Evolutionary conservation across 2,797 vertebrate genomes (phyloP), one percentile per base, ranked within the genome.

Genomic region (Diceros bicornis): DNA sequence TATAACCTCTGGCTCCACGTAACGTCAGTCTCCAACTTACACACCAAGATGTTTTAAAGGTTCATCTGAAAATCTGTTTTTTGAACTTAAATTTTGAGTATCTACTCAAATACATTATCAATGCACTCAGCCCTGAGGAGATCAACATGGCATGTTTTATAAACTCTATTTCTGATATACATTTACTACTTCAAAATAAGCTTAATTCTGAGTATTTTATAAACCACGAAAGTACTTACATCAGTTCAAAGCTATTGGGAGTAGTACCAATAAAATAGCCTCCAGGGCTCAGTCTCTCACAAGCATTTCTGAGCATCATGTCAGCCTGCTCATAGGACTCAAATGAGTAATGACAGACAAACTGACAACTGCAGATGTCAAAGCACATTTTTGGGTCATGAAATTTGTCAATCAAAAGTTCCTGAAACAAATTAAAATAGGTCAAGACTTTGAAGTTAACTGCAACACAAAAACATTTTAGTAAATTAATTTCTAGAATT

Each of bases 241-340:
- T 99, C 12, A 99, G 99, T 98, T 99, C 99, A 69, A 99, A 99
- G 97, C 99, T 99, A 69, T 99, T 99, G 34, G 99, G 99, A 18
- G 99, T 99, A 0, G 99, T 99, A 50, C 99, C 99, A 78, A 99
- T 99, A 98, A 99, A 99, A 99, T 99, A 99, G 2, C 99, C 99
- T 77, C 99, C 99, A 1, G 99, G 99, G 62, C 98, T 98, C 72
- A 99, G 99, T 37, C 98, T 99, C 96, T 99, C 99, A 66, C 99
- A 99, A 88, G 99, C 99, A 2, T 99, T 99, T 98, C 98, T 99
- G 98, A 99, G 99, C 99, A 99, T 99, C 98, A 98, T 99, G 95
- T 99, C 99, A 1, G 99, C 99, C 98, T 99, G 99, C 92, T 99
- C 98, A 71, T 99, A 98, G 0, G 99, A 99, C 98, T 99, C 99